Percentiles rank a stretch among this genome's conserved stretches.
phyloP scores from a whole-genome alignment of 2,113 vertebrate genomes.

The Phycodurus eques region DNA sequence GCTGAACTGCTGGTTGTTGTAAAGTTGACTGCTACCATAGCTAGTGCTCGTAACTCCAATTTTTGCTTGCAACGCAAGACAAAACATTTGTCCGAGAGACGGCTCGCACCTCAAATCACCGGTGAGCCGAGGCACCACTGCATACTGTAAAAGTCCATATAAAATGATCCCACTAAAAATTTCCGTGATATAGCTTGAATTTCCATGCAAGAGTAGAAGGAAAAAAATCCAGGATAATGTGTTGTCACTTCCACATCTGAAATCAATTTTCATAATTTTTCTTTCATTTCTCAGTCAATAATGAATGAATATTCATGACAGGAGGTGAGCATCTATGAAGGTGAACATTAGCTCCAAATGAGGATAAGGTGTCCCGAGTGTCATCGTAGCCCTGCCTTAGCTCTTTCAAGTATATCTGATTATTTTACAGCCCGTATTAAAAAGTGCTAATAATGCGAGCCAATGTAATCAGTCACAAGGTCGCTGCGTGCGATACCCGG shows the following conservation, averaged over 20 bases:
- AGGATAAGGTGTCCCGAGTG: neutral
- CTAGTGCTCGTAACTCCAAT: no score
- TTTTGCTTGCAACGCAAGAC: no score
- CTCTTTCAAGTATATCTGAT: constrained; percentile 12
- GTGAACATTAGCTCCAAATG: neutral
- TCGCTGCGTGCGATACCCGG: neutral
- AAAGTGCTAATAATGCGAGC: constrained; percentile 3
- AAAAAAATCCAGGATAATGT: neutral
- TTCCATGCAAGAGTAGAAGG: no score
- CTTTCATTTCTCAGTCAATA: neutral
- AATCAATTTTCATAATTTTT: neutral
- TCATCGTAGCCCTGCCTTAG: neutral
- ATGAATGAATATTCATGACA: neutral
- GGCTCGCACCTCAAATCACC: no score
- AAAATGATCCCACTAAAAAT: no score
- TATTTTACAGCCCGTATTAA: constrained; percentile 2
- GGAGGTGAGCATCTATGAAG: neutral
- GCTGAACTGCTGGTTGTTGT: no score
- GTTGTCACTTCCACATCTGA: neutral
- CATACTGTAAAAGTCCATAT: no score
- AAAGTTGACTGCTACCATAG: no score
- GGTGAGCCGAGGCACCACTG: no score
- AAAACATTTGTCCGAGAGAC: no score
- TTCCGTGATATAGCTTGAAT: no score
- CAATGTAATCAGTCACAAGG: constrained; percentile 7